These are phyloP conservation scores for Cheilosia vernalis DNA, from an alignment of 2,888 invertebrate genomes.

Conservation along the genomic window DNA sequence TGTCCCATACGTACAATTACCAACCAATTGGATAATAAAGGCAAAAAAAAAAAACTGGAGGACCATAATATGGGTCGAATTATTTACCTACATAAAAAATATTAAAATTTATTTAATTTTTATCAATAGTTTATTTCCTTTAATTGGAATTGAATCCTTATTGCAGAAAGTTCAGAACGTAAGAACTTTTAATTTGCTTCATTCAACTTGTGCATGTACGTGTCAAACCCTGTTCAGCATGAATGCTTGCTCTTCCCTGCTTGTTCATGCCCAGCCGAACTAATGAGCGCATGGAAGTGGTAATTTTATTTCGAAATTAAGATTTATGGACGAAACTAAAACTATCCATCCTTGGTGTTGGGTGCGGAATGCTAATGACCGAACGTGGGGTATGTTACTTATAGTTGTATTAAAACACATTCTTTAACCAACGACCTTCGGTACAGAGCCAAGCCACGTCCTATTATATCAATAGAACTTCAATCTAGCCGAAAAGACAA, in stretches of 20 bases:
- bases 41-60: no score
- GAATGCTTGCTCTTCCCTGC: not conserved
- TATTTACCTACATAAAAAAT: no score
- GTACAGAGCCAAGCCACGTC: not conserved
- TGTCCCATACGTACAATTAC: no score
- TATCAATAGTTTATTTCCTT: not conserved
- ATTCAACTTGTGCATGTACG: conserved; percentile 29
- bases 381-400: conserved; percentile 10
- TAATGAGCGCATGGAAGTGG: conserved; percentile 48
- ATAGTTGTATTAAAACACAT: not conserved
- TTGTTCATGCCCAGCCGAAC: conserved; percentile 28
- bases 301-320: conserved; percentile 56
- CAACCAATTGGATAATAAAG: no score
- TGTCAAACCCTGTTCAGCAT: conserved; percentile 10
- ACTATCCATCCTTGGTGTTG: conserved; percentile 43
- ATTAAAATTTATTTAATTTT: not conserved
- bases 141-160: conserved; percentile 33
- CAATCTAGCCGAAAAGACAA: conserved; percentile 26
- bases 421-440: conserved; percentile 19
- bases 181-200: conserved; percentile 56
- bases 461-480: conserved; percentile 33
- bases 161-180: conserved; percentile 41
- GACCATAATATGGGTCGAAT: no score
- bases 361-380: conserved; percentile 60
- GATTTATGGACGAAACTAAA: conserved; percentile 60